Percentiles rank a stretch among this genome's conserved stretches.
Evolutionary conservation across 2,888 invertebrate species (phyloP).

Genomic region (Bedellia somnulentella): DNA sequence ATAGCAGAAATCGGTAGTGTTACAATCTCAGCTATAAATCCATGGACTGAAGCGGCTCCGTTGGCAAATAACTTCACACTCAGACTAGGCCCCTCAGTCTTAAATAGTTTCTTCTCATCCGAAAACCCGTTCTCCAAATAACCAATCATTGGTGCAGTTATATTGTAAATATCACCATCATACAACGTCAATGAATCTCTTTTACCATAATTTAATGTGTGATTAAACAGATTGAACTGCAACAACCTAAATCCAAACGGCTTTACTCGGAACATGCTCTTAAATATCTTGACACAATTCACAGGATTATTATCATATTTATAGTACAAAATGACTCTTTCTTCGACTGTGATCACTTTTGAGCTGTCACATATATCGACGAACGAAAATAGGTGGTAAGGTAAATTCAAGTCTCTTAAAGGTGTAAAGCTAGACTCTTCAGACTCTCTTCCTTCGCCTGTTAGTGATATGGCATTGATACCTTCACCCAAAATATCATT

Average conservation of each 20-base stretch:
- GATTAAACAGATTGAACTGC: constrained; percentile 91
- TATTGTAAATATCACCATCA: constrained; percentile 91
- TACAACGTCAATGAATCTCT: constrained; percentile 84
- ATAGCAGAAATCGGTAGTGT: constrained; percentile 91
- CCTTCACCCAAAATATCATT: constrained; percentile 87
- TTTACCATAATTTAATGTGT: constrained; percentile 77
- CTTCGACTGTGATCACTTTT: constrained; percentile 88
- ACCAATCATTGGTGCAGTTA: constrained; percentile 71
- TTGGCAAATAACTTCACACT: constrained; percentile 92
- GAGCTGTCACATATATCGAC: constrained; percentile 95
- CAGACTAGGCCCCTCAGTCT: constrained; percentile 75
- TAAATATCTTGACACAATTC: constrained; percentile 96
- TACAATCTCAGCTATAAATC: constrained; percentile 96
- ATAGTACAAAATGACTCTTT: constrained; percentile 89
- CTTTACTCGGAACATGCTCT: constrained; percentile 81
- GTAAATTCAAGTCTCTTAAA: constrained; percentile 76
- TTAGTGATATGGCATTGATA: constrained; percentile 84
- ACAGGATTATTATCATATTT: constrained; percentile 96
- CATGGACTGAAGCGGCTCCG: constrained; percentile 90
- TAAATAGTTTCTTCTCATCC: constrained; percentile 75
- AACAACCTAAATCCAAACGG: constrained; percentile 87
- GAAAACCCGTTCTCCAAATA: constrained; percentile 72
- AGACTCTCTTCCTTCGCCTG: constrained; percentile 88
- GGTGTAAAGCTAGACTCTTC: constrained; percentile 89
- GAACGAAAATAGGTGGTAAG: constrained; percentile 90